Evolutionary conservation across 2,888 invertebrate genomes (phyloP).

Genomic region (Helleia helle): DNA sequence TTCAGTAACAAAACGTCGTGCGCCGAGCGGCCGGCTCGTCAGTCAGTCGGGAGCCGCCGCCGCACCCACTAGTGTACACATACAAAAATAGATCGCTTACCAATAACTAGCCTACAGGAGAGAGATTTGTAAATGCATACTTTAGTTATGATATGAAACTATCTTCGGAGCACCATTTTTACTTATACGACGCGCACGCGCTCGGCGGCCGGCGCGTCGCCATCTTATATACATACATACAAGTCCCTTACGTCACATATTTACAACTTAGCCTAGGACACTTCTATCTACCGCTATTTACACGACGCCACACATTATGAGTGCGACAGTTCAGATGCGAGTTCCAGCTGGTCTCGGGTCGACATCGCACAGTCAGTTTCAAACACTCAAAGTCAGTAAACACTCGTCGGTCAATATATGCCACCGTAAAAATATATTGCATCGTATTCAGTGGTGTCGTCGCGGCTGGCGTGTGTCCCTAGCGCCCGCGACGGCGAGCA

Average conservation of each 20-base stretch:
- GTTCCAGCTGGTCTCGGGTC: no score
- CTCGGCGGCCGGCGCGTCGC: slow-evolving; percentile 7
- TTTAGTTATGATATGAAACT: slow-evolving; percentile 67
- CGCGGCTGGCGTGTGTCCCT: no score
- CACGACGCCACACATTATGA: no score
- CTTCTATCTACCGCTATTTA: no score
- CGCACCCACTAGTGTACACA: slow-evolving; percentile 26
- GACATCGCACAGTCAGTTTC: no score
- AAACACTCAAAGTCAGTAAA: no score
- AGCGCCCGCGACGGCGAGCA: slow-evolving; percentile 14
- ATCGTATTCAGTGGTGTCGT: background rate
- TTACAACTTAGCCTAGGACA: slow-evolving; percentile 4
- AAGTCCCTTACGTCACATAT: slow-evolving; percentile 7
- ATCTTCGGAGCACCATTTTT: slow-evolving; percentile 64
- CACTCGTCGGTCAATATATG: no score
- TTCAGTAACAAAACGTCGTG: slow-evolving; percentile 16
- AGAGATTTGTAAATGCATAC: slow-evolving; percentile 57
- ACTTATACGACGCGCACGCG: slow-evolving; percentile 25
- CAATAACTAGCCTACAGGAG: slow-evolving; percentile 47
- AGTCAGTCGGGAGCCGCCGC: slow-evolving; percentile 18
- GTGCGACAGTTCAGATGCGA: no score
- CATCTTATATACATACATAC: slow-evolving; percentile 12
- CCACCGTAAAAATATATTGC: slow-evolving; percentile 1
- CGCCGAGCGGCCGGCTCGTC: slow-evolving; percentile 14
- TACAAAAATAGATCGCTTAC: slow-evolving; percentile 65